Evolutionary conservation across 2,888 invertebrate genomes (phyloP).

Genomic region (Camptogramma bilineatum): DNA sequence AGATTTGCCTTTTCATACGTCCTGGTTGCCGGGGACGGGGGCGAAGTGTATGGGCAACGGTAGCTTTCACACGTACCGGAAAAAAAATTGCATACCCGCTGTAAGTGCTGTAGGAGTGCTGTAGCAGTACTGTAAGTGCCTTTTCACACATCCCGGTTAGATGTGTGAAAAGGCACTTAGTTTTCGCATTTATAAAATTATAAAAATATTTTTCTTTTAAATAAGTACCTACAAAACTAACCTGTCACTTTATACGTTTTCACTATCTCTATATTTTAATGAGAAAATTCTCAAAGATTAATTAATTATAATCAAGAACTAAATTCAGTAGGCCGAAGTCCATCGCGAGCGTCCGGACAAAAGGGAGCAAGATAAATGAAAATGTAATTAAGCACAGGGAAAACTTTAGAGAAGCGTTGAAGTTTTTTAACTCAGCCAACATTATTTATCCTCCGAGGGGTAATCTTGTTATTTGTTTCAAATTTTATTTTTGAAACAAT

Average conservation of each 20-base stretch:
- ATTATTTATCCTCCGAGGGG: slow-evolving; percentile 71
- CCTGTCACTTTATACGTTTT: background rate
- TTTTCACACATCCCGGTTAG: no score
- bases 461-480: slow-evolving; percentile 70
- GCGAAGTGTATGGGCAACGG: no score
- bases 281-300: background rate
- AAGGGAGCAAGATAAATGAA: slow-evolving; percentile 77
- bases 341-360: slow-evolving; percentile 53
- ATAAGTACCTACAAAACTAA: no score
- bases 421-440: slow-evolving; percentile 67
- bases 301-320: slow-evolving; percentile 27
- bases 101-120: no score
- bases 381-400: slow-evolving; percentile 79
- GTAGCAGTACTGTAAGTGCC: no score
- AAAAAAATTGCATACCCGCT: no score
- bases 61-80: no score
- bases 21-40: no score
- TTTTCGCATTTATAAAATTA: no score
- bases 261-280: background rate
- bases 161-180: no score
- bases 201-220: no score
- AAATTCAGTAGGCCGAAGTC: slow-evolving; percentile 50
- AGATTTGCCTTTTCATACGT: no score
- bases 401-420: slow-evolving; percentile 74
- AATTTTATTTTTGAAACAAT: slow-evolving; percentile 49